Evolutionary conservation across 2,888 invertebrate species (phyloP).

Genomic region (Steromphala cineraria): DNA sequence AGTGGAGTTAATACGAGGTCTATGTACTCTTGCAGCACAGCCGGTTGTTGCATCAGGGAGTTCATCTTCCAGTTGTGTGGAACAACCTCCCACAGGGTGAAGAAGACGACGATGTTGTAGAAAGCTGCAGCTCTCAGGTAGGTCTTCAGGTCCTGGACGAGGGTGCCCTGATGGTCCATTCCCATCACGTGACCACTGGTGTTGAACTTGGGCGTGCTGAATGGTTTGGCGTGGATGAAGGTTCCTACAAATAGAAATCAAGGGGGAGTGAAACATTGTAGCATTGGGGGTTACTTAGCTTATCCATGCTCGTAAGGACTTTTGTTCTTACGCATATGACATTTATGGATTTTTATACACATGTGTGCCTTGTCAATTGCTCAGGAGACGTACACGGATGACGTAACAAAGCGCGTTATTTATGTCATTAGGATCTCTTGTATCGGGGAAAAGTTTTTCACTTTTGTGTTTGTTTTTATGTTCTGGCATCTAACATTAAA

Average conservation of each 20-base stretch:
- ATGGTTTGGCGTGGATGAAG: conserved; percentile 48
- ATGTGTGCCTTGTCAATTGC: no score
- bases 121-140: conserved; percentile 42
- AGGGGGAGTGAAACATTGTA: no score
- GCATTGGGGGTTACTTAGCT: no score
- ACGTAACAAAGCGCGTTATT: no score
- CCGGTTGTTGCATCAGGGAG: conserved; percentile 43
- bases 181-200: conserved; percentile 42
- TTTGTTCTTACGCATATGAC: no score
- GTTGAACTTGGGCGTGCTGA: conserved; percentile 44
- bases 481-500: no score
- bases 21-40: conserved; percentile 50
- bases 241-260: conserved; percentile 37
- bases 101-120: conserved; percentile 44
- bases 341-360: no score
- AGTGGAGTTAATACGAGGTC: conserved; percentile 52
- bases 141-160: conserved; percentile 42
- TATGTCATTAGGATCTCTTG: no score
- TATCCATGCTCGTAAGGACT: no score
- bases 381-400: no score
- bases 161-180: conserved; percentile 36
- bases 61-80: conserved; percentile 24
- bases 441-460: no score
- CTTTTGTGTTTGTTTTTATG: no score
- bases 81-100: conserved; percentile 51